A percentile compares a stretch with the other conserved stretches of the same genome.
Conservation (phyloP, 2,888 invertebrate species). For the Acrobasis repandana region DNA sequence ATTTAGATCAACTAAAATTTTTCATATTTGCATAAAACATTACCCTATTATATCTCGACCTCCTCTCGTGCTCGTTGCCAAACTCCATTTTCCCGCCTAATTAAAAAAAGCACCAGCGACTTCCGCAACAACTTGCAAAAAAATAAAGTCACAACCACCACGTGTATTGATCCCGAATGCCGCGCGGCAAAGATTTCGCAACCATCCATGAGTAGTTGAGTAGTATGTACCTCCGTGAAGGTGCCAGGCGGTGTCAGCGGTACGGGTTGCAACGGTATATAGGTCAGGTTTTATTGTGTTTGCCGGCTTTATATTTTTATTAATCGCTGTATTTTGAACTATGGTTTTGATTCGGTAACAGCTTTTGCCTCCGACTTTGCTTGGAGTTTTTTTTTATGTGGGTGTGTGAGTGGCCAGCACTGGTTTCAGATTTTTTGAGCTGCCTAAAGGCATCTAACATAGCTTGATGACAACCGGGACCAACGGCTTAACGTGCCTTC, state of each 20-base stretch:
- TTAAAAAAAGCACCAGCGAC: constrained; percentile 14
- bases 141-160: constrained; percentile 32
- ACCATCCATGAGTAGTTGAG: constrained; percentile 28
- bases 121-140: constrained; percentile 20
- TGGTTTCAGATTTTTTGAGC: too few species aligned
- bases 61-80: constrained; percentile 79
- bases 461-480: too few species aligned
- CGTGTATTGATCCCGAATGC: constrained; percentile 61
- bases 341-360: neutral
- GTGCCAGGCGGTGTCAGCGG: constrained; percentile 53
- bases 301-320: neutral
- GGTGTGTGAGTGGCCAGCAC: too few species aligned
- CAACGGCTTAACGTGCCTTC: too few species aligned
- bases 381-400: too few species aligned
- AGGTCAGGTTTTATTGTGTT: constrained; percentile 57
- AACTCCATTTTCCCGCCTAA: constrained; percentile 65
- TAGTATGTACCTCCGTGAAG: constrained; percentile 30
- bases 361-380: constrained; percentile 29
- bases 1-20: too few species aligned
- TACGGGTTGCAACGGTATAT: constrained; percentile 42
- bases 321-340: neutral
- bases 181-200: constrained; percentile 53
- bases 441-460: too few species aligned
- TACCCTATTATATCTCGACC: constrained; percentile 85
- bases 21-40: neutral